Base-by-base conservation (phyloP, 2,113 vertebrate species). In the Lycocorax pyrrhopterus region DNA sequence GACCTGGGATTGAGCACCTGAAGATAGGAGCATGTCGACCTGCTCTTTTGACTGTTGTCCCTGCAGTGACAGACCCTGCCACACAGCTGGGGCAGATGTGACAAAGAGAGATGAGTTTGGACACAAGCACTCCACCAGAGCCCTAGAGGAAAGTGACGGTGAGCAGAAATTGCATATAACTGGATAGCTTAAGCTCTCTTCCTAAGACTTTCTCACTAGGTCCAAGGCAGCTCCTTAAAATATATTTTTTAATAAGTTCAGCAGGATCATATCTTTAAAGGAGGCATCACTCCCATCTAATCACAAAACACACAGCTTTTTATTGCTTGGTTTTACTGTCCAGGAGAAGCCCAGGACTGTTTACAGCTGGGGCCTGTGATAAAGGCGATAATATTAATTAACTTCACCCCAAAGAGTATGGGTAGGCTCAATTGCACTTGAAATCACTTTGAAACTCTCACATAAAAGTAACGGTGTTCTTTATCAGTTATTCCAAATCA, bases 31-130 rank as follows among this genome's bases (percentile, higher is more conserved):
- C 5, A 25, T 4, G 6, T 14, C 3, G 33, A 68, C 30, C 43
- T 63, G 33, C 11, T 78, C 25, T 68, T 55, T 39, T 43, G 21
- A 6, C 4, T 32, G 8, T 4, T 71, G 11, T 6, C 51, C 13
- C 29, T 64, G 29, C 5, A 56, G 13, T 30, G 62, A n/a, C 49
- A 75, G 64, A 11, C 4, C 21, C 19, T 76, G 18, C 7, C 33
- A 37, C 19, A 25, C 4, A 13, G 6, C 16, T 29, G n/a, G 11
- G 10, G 29, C 12, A 46, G 43, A n/a, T 1, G 0, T 22, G 13
- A 66, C 21, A 68, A 39, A 53, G 9, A 35, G 66, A 4, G 5
- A 21, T n/a, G 5, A 26, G 19, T 78, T 68, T 12, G 13, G n/a
- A 19, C 26, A 43, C 10, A 20, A 32, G 33, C 2, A 29, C 22